Evolutionary conservation across 2,113 vertebrate genomes (phyloP).

Genomic region (Marmota flaviventris): DNA sequence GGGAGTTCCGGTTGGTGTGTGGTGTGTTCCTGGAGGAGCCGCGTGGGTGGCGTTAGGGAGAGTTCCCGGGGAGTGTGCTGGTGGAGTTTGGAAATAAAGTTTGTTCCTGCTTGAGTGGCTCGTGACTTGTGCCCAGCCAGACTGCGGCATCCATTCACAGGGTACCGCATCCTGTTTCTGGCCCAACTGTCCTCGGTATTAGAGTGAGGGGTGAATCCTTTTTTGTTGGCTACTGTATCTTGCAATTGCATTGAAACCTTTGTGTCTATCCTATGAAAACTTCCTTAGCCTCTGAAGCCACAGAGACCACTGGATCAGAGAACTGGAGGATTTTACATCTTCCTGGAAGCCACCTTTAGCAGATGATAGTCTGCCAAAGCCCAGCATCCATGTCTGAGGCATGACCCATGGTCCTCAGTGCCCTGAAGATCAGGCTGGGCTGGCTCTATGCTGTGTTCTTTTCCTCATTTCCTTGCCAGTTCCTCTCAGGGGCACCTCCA

Average conservation of each 20-base stretch:
- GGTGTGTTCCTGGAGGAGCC: too few relatives aligned
- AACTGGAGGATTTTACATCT: neutral
- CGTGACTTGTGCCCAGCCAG: too few relatives aligned
- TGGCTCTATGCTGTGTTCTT: neutral
- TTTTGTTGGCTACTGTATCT: too few relatives aligned
- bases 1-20: too few relatives aligned
- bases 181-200: rapidly evolving
- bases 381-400: neutral
- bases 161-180: neutral
- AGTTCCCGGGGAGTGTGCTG: too few relatives aligned
- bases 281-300: neutral
- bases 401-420: too few relatives aligned
- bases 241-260: rapidly evolving
- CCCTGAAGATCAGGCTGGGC: neutral
- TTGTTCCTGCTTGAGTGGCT: too few relatives aligned
- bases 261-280: neutral
- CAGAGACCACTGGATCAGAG: neutral
- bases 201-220: rapidly evolving
- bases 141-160: neutral
- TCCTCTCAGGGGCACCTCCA: neutral
- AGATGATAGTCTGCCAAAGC: rapidly evolving
- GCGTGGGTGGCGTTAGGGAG: too few relatives aligned
- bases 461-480: neutral
- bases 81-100: too few relatives aligned
- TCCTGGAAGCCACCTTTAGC: neutral